Evolutionary conservation across 2,888 invertebrate genomes (phyloP), one percentile per base, ranked within the genome.

Genomic region (Branchellion lobata): DNA sequence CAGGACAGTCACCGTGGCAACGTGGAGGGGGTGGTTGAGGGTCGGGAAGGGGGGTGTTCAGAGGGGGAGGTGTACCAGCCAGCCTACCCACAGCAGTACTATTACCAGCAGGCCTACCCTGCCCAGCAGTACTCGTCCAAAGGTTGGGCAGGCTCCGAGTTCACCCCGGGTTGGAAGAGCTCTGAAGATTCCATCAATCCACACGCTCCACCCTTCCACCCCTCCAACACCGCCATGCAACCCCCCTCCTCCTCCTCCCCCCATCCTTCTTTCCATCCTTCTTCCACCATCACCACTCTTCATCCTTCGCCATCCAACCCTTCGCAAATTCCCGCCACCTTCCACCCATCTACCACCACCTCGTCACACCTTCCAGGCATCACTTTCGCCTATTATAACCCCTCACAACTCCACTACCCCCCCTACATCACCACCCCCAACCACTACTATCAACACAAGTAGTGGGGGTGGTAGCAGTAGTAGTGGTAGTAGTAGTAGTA

Each of bases 121-220:
- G 5, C 33, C 14, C 33, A 69, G 8, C 69, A 69, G 3, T 69
- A 69, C 69, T n/a, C 14, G 3, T 11, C 24, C 33, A 77, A 77
- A 65, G 77, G 77, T 24, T 77, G 77, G 77, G 77, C 77, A 24
- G 77, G 77, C 21, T 33, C 57, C 18, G 77, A 77, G 77, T 77
- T 77, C 61, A 77, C 77, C 11, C 77, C 77, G 27, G 57, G 61
- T 65, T 77, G 77, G 77, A 77, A 61, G 24, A 21, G 8, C 40
- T n/a, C 61, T 5, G 61, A 57, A 14, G 61, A 24, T 5, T 3
- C 61, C 21, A 57, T 57, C 61, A 57, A 57, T n/a, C 61, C 61
- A 3, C 3, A 57, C 21, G 61, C 61, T 18, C 61, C 61, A 3
- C 61, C 61, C 21, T 57, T 57, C 61, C 61, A 57, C 61, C 61